Conservation (phyloP, 2,113 vertebrate genomes). For the Xiphophorus maculatus region DNA sequence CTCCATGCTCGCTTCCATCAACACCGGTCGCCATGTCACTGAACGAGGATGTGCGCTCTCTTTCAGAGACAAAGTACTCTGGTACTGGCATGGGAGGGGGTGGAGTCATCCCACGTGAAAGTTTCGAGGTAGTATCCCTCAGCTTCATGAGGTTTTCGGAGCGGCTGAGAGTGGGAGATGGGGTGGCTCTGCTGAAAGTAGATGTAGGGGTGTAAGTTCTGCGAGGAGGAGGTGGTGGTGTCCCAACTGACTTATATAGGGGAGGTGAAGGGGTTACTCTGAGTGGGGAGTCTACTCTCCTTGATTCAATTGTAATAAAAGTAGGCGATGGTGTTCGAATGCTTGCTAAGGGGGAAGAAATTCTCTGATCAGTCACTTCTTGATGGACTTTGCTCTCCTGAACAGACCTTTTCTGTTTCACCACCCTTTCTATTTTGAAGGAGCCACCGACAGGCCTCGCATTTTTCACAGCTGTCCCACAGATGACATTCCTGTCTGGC, state of each 20-base stretch:
- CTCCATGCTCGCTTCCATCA: slow-evolving; percentile 64
- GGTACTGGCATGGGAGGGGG: slow-evolving; percentile 62
- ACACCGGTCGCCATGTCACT: slow-evolving; percentile 77
- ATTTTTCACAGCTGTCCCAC: slow-evolving; percentile 65
- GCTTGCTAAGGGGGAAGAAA: slow-evolving; percentile 78
- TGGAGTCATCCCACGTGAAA: slow-evolving; percentile 71
- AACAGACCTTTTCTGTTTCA: slow-evolving; percentile 63
- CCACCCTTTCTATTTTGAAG: slow-evolving; percentile 68
- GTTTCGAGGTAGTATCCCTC: slow-evolving; percentile 83
- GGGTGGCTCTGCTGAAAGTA: slow-evolving; percentile 68
- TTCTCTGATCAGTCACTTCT: slow-evolving; percentile 65
- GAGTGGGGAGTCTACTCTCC: slow-evolving; percentile 79
- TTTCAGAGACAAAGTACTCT: slow-evolving; percentile 70
- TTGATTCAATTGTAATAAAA: slow-evolving; percentile 90
- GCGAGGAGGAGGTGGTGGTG: slow-evolving; percentile 76
- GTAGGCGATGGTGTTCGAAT: slow-evolving; percentile 87
- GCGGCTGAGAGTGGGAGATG: slow-evolving; percentile 82
- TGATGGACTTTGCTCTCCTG: slow-evolving; percentile 64
- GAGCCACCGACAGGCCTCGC: slow-evolving; percentile 75
- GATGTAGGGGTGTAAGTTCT: slow-evolving; percentile 71
- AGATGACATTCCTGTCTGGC: slow-evolving; percentile 64
- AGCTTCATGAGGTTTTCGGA: slow-evolving; percentile 87
- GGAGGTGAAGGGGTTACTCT: slow-evolving; percentile 77
- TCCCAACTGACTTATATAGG: slow-evolving; percentile 70
- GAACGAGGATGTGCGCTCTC: slow-evolving; percentile 76